A percentile compares a stretch with the other conserved stretches of the same genome.
Evolutionary conservation across 2,888 invertebrate species (phyloP).

Genomic region (Calameuta pallipes): DNA sequence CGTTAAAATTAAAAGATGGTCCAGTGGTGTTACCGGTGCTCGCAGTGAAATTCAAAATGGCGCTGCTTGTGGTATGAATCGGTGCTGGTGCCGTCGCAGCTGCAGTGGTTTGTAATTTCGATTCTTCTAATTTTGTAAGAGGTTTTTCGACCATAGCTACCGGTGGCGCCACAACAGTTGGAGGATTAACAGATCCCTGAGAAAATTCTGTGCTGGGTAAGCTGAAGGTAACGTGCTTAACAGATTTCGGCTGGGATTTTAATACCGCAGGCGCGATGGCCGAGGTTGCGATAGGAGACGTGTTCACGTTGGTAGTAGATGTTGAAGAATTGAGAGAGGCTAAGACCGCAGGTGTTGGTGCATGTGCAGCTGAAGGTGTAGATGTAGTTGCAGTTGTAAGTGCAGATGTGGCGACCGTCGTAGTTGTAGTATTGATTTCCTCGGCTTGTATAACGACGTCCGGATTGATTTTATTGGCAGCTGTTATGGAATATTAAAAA

Average conservation of each 20-base stretch:
- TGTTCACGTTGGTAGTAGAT: slow-evolving; percentile 56
- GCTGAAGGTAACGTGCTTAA: slow-evolving; percentile 49
- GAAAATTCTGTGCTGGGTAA: slow-evolving; percentile 30
- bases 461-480: slow-evolving; percentile 55
- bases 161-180: background rate
- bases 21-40: background rate
- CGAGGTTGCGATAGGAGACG: slow-evolving; percentile 57
- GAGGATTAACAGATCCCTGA: background rate
- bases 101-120: background rate
- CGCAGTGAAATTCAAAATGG: background rate
- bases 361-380: slow-evolving; percentile 21
- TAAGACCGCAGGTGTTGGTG: background rate
- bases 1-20: slow-evolving; percentile 22
- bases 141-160: background rate
- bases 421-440: slow-evolving; percentile 38
- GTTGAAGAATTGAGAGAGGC: slow-evolving; percentile 51
- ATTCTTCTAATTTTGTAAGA: background rate
- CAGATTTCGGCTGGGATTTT: slow-evolving; percentile 37
- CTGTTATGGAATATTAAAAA: slow-evolving; percentile 30
- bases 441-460: slow-evolving; percentile 62
- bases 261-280: slow-evolving; percentile 47
- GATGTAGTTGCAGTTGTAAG: slow-evolving; percentile 18
- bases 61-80: slow-evolving; percentile 4
- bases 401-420: slow-evolving; percentile 7
- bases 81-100: background rate